Evolutionary conservation across 1,140 invertebrate genomes (phyloP).

Genomic region (Drosophila ironensis): DNA sequence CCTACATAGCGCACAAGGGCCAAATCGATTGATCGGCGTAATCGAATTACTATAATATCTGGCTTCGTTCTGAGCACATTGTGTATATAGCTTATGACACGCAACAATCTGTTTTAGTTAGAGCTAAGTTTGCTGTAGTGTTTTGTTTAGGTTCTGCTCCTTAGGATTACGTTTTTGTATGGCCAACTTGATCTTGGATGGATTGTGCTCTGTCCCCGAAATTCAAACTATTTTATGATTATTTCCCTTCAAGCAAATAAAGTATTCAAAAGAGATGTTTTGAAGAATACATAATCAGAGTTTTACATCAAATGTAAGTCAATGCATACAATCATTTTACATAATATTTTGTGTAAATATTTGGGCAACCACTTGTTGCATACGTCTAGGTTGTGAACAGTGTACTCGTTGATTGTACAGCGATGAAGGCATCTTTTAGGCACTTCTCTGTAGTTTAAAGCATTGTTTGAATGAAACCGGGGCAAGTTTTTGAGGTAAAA

Average conservation of each 20-base stretch:
- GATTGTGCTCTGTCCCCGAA: neutral
- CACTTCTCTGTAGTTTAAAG: neutral
- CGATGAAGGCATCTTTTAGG: conserved; percentile 22
- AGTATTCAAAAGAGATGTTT: conserved; percentile 12
- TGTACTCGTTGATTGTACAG: no score
- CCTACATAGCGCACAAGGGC: conserved; percentile 79
- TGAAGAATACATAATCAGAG: neutral
- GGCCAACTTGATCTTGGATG: conserved; percentile 7
- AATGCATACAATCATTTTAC: no score
- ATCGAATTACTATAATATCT: neutral
- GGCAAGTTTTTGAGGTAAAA: neutral
- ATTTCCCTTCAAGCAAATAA: conserved; percentile 12
- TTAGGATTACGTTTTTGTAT: conserved; percentile 24
- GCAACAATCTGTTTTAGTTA: conserved; percentile 53
- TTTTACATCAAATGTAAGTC: no score
- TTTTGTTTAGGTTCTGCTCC: conserved; percentile 37
- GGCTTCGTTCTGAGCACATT: conserved; percentile 23
- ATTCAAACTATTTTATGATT: neutral
- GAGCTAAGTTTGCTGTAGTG: conserved; percentile 31
- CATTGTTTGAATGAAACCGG: no score
- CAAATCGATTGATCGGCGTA: conserved; percentile 72
- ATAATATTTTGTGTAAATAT: no score
- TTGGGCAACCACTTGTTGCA: no score
- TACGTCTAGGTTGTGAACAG: no score
- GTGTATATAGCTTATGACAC: conserved; percentile 52